Evolutionary conservation across 2,888 invertebrate species (phyloP), one percentile per base, ranked within the genome.

Genomic region (Aspidiotus destructor): DNA sequence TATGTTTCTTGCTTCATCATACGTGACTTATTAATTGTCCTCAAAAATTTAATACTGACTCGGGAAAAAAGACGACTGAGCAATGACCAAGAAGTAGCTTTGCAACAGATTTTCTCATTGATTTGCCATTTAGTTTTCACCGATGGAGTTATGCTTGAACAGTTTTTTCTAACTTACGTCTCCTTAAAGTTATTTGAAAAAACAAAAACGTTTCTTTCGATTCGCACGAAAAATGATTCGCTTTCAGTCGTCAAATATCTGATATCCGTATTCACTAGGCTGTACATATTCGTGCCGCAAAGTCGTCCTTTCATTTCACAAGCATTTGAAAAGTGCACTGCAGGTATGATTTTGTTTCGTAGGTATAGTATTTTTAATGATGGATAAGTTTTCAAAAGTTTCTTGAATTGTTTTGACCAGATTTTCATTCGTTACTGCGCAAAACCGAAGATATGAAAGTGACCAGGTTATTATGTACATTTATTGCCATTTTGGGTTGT

Each of bases 181-280:
- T 42, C 58, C 3, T 17, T 28, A 5, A 42, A 16, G n/a, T 17
- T 65, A 7, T 65, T 65, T 41, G 16, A 58, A 44, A 58, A 48
- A 5, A 28, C 58, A 7, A 65, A 65, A 44, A 58, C 13, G 10
- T 42, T 41, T 17, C 58, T 65, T 8, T 17, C 44, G 1, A 58
- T 65, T 9, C 41, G 65, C 11, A 57, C 65, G 41, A 65, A 28
- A 65, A 44, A 42, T 40, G 65, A 65, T 44, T 48, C 65, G 17
- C 40, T 65, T 10, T 65, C 65, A 1, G 41, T 58, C 6, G 65
- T 65, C 7, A 65, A 65, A 40, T 65, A 65, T 58, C 16, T 58
- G 8, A 58, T 65, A 8, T 55, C 65, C 7, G 11, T 65, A 15
- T 17, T 48, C 2, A 17, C 58, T 8, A 54, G 65, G 2, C 3